Evolutionary conservation across 2,113 vertebrate genomes (phyloP), one percentile per base, ranked within the genome.

Genomic region (Oreochromis tanganicae): DNA sequence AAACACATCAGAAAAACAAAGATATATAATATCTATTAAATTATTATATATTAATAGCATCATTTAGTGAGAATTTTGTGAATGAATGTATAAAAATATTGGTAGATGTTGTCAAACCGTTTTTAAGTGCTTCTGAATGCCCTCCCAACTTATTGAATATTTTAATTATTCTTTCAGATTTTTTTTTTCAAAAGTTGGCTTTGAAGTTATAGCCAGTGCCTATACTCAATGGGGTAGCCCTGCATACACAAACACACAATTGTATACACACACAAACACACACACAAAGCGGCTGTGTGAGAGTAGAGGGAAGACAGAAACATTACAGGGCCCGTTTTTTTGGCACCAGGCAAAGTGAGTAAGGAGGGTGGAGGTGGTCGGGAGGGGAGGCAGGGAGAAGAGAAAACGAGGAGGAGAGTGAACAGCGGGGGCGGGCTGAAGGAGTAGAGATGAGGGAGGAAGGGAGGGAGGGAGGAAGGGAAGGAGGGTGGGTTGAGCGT

Each of bases 331-430:
- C 89, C 87, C 96, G 96, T 93, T 97, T 97, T 97, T 97, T 97
- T 97, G 97, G 98, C 97, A 98, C 97, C 97, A 97, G 96, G 96
- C 97, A 96, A 95, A 52, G 96, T 86, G 96, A 97, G 97, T n/a
- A 94, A 93, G 86, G 89, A 84, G 59, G 55, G 96, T 34, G 27
- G 63, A 52, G 41, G 80, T 32, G 95, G 14, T 43, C 34, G 36
- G 38, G 79, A 95, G 95, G 96, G 96, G 88, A 3, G 90, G 79
- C 89, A 96, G 96, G 48, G 96, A 96, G 96, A 96, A 90, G 90
- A 90, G 91, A 93, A 93, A 97, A 97, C 95, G 96, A 97, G 97
- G 93, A 91, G 87, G 85, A 92, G 93, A 97, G 97, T 97, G 97
- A 94, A 90, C 89, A 86, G 91, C 86, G 91, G 93, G 92, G 95